A percentile compares a stretch with the other conserved stretches of the same genome.
Evolutionary conservation across 2,888 invertebrate species (phyloP).

Genomic region (Drosophila yooni): DNA sequence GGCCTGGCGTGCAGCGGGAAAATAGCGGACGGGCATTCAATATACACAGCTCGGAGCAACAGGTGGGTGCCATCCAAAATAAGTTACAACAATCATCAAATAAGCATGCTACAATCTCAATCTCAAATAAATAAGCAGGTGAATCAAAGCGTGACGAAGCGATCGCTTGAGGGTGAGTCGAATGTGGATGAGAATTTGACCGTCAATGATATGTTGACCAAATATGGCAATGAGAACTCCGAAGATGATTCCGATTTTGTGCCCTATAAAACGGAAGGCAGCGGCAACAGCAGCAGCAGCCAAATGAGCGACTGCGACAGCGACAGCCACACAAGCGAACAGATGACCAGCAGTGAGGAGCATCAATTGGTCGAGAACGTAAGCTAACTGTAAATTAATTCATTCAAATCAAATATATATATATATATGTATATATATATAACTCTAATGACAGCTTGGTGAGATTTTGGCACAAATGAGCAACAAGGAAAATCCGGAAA

Average conservation of each 20-base stretch:
- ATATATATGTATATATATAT: neutral
- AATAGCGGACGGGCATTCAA: slow-evolving; percentile 36
- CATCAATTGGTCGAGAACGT: slow-evolving; percentile 38
- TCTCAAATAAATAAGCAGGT: slow-evolving; percentile 8
- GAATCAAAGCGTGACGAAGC: slow-evolving; percentile 50
- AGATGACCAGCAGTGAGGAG: slow-evolving; percentile 47
- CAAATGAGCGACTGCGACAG: slow-evolving; percentile 8
- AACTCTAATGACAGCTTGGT: slow-evolving; percentile 9
- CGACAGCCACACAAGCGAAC: slow-evolving; percentile 48
- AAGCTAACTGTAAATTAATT: neutral
- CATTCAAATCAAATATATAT: no score
- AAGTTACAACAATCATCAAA: neutral
- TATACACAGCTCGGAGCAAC: slow-evolving; percentile 17
- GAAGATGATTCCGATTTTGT: slow-evolving; percentile 82
- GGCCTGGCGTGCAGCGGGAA: slow-evolving; percentile 67
- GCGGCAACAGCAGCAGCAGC: slow-evolving; percentile 27
- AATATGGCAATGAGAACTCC: slow-evolving; percentile 76
- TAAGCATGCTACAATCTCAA: neutral
- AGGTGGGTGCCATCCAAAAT: slow-evolving; percentile 35
- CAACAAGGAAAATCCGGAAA: slow-evolving; percentile 14
- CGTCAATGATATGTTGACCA: slow-evolving; percentile 75
- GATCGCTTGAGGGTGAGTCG: slow-evolving; percentile 61
- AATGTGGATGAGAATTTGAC: slow-evolving; percentile 65
- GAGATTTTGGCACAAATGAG: slow-evolving; percentile 9
- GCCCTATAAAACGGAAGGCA: slow-evolving; percentile 63